Base-by-base conservation (phyloP, 2,888 invertebrate genomes). In the Venusia cambrica region DNA sequence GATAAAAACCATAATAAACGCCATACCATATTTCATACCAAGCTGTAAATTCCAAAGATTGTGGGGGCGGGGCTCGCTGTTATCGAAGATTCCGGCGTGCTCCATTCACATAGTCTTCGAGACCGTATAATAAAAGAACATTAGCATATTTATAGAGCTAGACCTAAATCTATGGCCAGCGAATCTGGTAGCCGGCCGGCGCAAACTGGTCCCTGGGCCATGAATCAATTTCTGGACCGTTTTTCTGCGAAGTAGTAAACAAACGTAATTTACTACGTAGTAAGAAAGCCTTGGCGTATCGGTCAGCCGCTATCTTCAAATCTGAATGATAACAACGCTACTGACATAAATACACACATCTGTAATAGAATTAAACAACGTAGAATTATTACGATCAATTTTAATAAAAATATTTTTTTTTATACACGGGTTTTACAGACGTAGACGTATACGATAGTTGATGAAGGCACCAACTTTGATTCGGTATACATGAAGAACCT, bases 71-170 rank as follows among this genome's bases (percentile, higher is more conserved):
- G 49, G 38, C 45, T 29, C 44, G 30, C 52, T 53, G 59, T 62
- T 65, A 62, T 56, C 51, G 51, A 35, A 48, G 46, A 57, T 42
- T 39, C 38, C 48, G 44, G 33, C 50, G 51, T 44, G 46, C 46
- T 45, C 45, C 52, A 51, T 57, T 64, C 57, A 55, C 50, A n/a
- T n/a, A n/a, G n/a, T n/a, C n/a, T 42, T 48, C 54, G 36, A 36
- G 11, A 48, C 24, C 51, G 48, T 48, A 42, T 48, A 48, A 54
- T 55, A 52, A 48, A 54, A 45, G 31, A 44, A 38, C 40, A 55
- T 66, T 62, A 59, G 44, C 60, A 62, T 65, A 60, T 59, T 54
- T 57, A 57, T 50, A 30, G 51, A 51, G 54, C 48, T 47, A 54
- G 48, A 52, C 50, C 52, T 53, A 54, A 47, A 54, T 57, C 36